These are phyloP conservation scores for Coregonus ussuriensis DNA, from an alignment of 2,797 vertebrate genomes.

Conservation along the genomic window DNA sequence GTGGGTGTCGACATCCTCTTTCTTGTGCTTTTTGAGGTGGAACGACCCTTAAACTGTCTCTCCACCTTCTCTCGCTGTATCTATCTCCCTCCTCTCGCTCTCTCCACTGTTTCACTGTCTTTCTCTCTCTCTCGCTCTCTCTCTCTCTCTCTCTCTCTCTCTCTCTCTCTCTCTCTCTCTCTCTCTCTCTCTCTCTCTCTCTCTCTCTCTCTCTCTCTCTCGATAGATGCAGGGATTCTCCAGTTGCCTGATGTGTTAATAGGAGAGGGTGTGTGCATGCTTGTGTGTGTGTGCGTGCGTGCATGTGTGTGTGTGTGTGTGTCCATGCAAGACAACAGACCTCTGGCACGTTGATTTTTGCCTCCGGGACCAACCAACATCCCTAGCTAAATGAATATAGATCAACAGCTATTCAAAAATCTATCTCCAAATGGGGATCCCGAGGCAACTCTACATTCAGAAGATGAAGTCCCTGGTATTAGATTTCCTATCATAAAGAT, in stretches of 20 bases:
- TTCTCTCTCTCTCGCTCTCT: too few relatives aligned
- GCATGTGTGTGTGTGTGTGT: not conserved
- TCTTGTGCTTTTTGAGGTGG: too few relatives aligned
- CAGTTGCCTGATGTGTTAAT: not conserved
- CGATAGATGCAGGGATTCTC: conserved; percentile 21
- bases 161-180: too few relatives aligned
- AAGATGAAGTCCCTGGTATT: not conserved
- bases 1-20: too few relatives aligned
- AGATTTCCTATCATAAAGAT: not conserved
- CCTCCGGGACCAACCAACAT: not conserved
- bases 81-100: conserved; percentile 13
- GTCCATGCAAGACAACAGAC: not conserved
- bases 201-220: not conserved
- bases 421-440: not conserved
- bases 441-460: not conserved
- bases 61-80: not conserved
- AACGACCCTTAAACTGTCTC: too few relatives aligned
- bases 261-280: not conserved
- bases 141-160: too few relatives aligned
- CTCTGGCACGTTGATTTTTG: conserved; percentile 5
- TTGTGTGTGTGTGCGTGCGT: not conserved
- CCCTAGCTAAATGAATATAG: conserved; percentile 2
- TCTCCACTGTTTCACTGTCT: too few relatives aligned
- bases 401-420: conserved; percentile 15
- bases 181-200: too few relatives aligned